Evolutionary conservation across 2,888 invertebrate species (phyloP), one percentile per base, ranked within the genome.

Genomic region (Drosophila eohydei): DNA sequence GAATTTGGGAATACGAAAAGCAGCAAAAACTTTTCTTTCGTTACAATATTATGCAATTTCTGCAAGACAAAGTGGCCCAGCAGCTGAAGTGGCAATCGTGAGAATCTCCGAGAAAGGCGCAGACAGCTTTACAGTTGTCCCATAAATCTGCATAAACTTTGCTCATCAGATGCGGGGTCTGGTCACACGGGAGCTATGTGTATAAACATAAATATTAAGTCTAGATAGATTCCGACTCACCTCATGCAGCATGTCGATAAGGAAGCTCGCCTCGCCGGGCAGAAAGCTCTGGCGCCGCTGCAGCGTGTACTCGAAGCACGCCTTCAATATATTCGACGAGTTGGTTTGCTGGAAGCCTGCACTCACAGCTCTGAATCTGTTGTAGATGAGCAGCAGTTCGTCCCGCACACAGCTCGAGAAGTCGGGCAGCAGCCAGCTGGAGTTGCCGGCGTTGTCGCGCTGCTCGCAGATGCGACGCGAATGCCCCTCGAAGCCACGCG

Each of bases 351-450:
- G 93, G 52, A 92, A 93, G 3, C 93, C 93, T 4, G 92, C 91
- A 48, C 91, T 91, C 9, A 93, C 75, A 4, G 92, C 91, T 3
- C 91, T 88, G 78, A 93, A 93, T 75, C 95, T 94, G 81, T 95
- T 94, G 88, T 95, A 95, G 74, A 95, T 95, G 81, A 94, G 93
- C 58, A 94, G 92, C 36, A 96, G 91, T 1, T 95, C 94, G 83
- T 95, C 95, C 34, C 95, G 94, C 30, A 95, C 93, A 89, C 97
- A 97, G 26, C 94, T 94, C 2, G 96, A 96, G 90, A 96, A 97
- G 91, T 97, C 96, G 0, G 97, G 96, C 50, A 94, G 92, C 81
- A 95, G 94, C 97, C 97, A 97, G 74, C 95, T 95, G 0, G 96
- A 95, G 28, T 94, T 95, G 40, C 94, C 95, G 16, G 94, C 93